Conservation (phyloP, 2,797 vertebrate species). For the Chrysocyon brachyurus region DNA sequence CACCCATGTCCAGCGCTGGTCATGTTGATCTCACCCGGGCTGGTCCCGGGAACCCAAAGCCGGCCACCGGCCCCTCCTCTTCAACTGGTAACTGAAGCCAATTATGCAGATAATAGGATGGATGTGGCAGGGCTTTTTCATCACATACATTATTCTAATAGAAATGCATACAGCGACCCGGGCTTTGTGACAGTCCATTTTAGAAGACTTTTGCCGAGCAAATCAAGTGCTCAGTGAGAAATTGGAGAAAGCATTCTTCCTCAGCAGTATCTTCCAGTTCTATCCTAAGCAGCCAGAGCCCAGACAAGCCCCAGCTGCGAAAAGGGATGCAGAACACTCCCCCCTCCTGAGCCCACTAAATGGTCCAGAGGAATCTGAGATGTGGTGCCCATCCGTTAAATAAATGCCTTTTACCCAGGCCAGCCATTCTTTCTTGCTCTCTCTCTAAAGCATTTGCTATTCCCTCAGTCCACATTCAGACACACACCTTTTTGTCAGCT, state of each 20-base stretch:
- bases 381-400: not conserved
- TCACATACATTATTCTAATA: constrained; percentile 62
- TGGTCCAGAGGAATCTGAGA: not conserved
- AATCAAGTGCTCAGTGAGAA: constrained; percentile 59
- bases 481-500: constrained; percentile 71
- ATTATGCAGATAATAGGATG: constrained; percentile 26
- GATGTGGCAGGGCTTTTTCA: constrained; percentile 8
- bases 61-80: not conserved
- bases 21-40: not conserved
- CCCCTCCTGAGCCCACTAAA: not conserved
- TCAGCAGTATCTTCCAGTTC: constrained; percentile 55
- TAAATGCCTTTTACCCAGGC: not conserved
- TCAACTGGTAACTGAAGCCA: not conserved
- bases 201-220: constrained; percentile 62
- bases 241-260: constrained; percentile 60
- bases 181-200: constrained; percentile 67
- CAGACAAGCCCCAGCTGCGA: constrained; percentile 44
- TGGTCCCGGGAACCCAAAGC: not conserved
- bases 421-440: not conserved
- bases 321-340: not conserved
- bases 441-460: constrained; percentile 21
- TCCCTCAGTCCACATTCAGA: constrained; percentile 53
- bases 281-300: constrained; percentile 44
- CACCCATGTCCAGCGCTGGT: too few relatives aligned
- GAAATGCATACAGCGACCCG: constrained; percentile 28